These are phyloP conservation scores for Geopemphigus sp. DNA, from an alignment of 1,140 invertebrate genomes.

Conservation along the genomic window DNA sequence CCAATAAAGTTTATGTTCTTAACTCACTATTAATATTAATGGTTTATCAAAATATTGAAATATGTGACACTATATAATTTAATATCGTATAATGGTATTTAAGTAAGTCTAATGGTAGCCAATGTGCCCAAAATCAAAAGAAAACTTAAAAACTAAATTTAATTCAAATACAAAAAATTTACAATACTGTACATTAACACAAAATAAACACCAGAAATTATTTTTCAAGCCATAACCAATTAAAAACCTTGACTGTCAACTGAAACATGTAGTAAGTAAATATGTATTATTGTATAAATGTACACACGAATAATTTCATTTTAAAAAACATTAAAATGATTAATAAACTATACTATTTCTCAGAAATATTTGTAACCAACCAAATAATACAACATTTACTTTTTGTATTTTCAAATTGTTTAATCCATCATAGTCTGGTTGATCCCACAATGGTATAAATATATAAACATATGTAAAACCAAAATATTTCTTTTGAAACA, in stretches of 20 bases:
- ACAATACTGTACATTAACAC: neutral
- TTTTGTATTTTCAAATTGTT: neutral
- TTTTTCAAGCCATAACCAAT: neutral
- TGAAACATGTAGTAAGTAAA: neutral
- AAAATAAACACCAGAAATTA: conserved; percentile 1
- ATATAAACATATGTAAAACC: neutral
- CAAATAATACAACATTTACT: neutral
- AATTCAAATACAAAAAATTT: neutral
- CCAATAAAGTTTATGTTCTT: too few species aligned
- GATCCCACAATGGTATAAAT: too few species aligned
- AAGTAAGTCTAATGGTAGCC: too few species aligned
- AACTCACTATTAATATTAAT: too few species aligned
- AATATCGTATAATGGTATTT: too few species aligned
- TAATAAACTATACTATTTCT: neutral
- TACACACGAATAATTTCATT: too few species aligned
- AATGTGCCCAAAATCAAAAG: too few species aligned
- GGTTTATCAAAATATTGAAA: too few species aligned
- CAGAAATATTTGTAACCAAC: neutral
- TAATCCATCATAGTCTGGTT: neutral
- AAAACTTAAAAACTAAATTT: too few species aligned
- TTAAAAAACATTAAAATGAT: neutral
- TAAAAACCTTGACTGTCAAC: neutral
- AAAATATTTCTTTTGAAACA: neutral
- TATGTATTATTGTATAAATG: neutral
- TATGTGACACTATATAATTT: too few species aligned